These are phyloP conservation scores for Tupaia tana DNA, from an alignment of 2,113 vertebrate species.

Conservation along the genomic window DNA sequence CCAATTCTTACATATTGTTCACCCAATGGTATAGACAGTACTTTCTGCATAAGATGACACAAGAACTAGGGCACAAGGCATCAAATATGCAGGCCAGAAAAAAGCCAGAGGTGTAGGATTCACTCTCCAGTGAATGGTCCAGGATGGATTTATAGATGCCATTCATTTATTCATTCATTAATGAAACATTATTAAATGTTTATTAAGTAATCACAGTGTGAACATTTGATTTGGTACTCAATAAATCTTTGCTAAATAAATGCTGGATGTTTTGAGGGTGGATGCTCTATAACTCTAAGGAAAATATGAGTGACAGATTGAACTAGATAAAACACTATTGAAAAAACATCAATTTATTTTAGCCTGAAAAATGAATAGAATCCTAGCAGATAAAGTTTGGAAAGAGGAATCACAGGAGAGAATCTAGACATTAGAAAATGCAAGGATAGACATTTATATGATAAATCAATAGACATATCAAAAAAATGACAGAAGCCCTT, in stretches of 20 bases:
- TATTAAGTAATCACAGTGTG: not conserved
- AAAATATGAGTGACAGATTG: not conserved
- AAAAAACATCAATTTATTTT: not conserved
- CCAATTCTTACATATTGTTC: not conserved
- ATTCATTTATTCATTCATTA: not conserved
- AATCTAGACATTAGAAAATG: not conserved
- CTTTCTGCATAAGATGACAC: not conserved
- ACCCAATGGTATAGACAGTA: rapidly evolving
- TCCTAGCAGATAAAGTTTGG: not conserved
- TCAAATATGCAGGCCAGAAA: not conserved
- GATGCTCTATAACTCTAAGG: not conserved
- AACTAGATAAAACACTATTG: not conserved
- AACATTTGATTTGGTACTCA: not conserved
- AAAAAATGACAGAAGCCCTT: not conserved
- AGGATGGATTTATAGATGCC: not conserved
- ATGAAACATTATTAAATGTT: not conserved
- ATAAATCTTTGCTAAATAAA: not conserved
- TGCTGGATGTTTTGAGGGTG: not conserved
- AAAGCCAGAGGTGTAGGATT: not conserved
- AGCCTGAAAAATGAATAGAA: not conserved
- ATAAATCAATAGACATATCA: not conserved
- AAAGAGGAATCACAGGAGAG: not conserved
- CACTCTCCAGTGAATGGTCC: not conserved
- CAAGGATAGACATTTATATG: not conserved
- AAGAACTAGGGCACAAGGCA: not conserved